Base-by-base conservation (phyloP, 1,140 invertebrate species). In the Meloidogyne chitwoodi region DNA sequence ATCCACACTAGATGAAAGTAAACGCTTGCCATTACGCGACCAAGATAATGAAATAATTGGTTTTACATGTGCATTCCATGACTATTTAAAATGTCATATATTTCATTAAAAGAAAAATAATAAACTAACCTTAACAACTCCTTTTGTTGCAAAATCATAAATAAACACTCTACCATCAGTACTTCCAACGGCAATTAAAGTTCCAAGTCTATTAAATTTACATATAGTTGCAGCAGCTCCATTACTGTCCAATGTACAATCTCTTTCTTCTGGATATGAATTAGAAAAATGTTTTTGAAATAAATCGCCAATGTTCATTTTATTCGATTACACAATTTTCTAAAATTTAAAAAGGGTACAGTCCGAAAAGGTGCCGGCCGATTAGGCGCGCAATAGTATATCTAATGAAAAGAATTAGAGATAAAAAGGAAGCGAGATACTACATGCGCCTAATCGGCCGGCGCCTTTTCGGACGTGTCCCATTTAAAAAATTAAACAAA, bases 41-140 rank as follows among this genome's bases (percentile, higher is more conserved):
- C 81, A 81, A 5, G 27, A 73, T 16, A 81, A 38, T 31, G 80
- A 81, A 44, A 78, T 73, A 22, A 79, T 76, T 56, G 80, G 80
- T 34, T 83, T 83, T 34, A 81, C 80, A 74, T 81, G 80, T 19
- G 76, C 81, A 62, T 61, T 75, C 80, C 80, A 81, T 10, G 81
- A 22, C 79, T 80, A 67, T 24, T 19, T 79, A 27, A 19, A 12
- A 26, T 44, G n/a, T n/a, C n/a, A n/a, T n/a, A n/a, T n/a, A n/a
- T n/a, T n/a, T n/a, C n/a, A n/a, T n/a, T n/a, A n/a, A n/a, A n/a
- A n/a, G n/a, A n/a, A 74, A 27, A 11, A n/a, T 65, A 61, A 66
- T n/a, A n/a, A 67, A 38, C 34, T 38, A 38, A 79, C 80, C 69
- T 80, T 80, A 29, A 80, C 75, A 29, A 80, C 27, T 24, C 79